Evolutionary conservation across 2,113 vertebrate species (phyloP).

Genomic region (Piprites chloris): DNA sequence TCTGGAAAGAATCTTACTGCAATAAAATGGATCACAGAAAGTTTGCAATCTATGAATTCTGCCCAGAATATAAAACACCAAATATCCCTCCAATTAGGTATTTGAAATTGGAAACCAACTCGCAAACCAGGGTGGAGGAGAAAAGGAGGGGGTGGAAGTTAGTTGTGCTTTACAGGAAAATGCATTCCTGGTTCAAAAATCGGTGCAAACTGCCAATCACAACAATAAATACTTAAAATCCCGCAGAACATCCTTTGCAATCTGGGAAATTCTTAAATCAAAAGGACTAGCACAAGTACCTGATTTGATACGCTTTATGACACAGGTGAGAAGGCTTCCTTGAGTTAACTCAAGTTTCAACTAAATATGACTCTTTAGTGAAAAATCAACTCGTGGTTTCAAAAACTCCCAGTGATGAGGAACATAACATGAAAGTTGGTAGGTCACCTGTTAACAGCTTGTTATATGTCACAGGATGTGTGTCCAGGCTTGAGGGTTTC

Average conservation of each 20-base stretch:
- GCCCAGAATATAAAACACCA: background rate
- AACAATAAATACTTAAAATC: background rate
- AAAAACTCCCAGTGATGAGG: background rate
- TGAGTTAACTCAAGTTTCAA: background rate
- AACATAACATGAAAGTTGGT: background rate
- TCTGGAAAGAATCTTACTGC: conserved; percentile 23
- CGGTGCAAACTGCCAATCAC: background rate
- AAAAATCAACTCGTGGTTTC: background rate
- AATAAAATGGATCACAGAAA: conserved; percentile 29
- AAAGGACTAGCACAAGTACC: background rate
- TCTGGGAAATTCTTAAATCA: background rate
- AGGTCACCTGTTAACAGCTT: background rate
- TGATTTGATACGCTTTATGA: background rate
- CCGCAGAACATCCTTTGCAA: background rate
- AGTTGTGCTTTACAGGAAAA: background rate
- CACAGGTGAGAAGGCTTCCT: background rate
- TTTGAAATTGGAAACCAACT: conserved; percentile 7
- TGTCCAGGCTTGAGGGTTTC: background rate
- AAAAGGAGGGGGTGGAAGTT: background rate
- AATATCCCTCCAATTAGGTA: background rate
- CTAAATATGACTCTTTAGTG: background rate
- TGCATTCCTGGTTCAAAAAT: background rate
- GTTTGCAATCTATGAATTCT: conserved; percentile 2
- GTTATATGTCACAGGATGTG: background rate
- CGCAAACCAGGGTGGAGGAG: background rate